Evolutionary conservation across 2,888 invertebrate genomes (phyloP).

Genomic region (Coenonympha arcania): DNA sequence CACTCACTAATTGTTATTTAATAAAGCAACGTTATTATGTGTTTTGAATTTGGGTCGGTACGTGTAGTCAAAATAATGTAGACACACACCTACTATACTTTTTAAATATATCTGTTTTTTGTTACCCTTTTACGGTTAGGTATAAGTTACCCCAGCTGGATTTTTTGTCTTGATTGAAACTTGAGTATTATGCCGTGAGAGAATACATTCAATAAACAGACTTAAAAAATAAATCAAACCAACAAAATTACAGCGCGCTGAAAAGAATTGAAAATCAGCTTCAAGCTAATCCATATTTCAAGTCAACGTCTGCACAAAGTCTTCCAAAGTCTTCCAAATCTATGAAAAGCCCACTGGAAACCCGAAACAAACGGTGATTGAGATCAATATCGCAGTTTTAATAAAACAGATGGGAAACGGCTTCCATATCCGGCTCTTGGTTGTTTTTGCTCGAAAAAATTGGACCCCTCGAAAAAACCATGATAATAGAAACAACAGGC

Average conservation of each 20-base stretch:
- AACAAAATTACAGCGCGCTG: not conserved
- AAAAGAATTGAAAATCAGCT: not conserved
- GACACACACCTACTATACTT: too few relatives aligned
- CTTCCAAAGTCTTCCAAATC: conserved; percentile 8
- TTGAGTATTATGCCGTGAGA: too few relatives aligned
- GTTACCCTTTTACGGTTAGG: too few relatives aligned
- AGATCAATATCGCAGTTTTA: conserved; percentile 70
- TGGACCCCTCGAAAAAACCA: conserved; percentile 57
- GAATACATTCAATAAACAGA: too few relatives aligned
- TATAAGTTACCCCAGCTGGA: too few relatives aligned
- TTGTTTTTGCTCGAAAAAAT: conserved; percentile 59
- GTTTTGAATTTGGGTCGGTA: too few relatives aligned
- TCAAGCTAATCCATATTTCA: not conserved
- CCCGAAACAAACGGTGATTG: conserved; percentile 42
- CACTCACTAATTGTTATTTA: too few relatives aligned
- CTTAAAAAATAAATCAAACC: not conserved
- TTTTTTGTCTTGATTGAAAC: too few relatives aligned
- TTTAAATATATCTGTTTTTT: too few relatives aligned
- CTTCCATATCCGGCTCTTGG: conserved; percentile 60
- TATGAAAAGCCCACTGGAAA: conserved; percentile 9
- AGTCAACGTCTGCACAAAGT: conserved; percentile 7
- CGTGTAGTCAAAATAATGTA: too few relatives aligned
- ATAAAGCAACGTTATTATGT: too few relatives aligned
- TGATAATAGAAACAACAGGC: conserved; percentile 70
- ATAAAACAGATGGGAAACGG: conserved; percentile 68